Base-by-base conservation (phyloP, 2,113 vertebrate species). In the Microtus oregoni region DNA sequence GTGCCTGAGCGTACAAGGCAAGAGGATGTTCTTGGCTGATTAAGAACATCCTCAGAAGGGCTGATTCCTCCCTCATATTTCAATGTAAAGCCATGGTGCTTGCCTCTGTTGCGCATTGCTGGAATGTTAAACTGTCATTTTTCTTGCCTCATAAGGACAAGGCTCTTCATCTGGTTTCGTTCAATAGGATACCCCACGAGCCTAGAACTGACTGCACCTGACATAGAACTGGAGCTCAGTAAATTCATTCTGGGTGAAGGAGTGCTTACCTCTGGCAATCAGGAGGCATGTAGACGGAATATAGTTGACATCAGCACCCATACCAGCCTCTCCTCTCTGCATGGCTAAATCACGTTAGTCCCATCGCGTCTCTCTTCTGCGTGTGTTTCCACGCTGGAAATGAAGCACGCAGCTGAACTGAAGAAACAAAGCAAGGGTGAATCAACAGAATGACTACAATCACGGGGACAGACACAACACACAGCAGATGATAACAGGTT, bases 11-110 rank as follows among this genome's bases (percentile, higher is more conserved):
- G 19, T 24, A 35, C 12, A n/a, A 89, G 50, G 50, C 12, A 52
- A 52, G 3, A 52, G 50, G 50, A 52, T 52, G 50, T 52, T 52
- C 12, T 52, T 52, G 50, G 63, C 0, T 0, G 1, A 0, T 6
- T 35, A n/a, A 19, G 20, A 52, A 35, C 1, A 11, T 24, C 30
- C 73, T 78, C 3, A 0, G 20, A 50, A 47, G 44, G 41, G 30
- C 52, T 30, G 10, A 38, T 17, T 19, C 30, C 26, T 47, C 44
- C 35, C 55, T 41, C 6, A 1, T 5, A 32, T n/a, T 61, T 11
- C 0, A 0, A 22, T 30, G 26, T 8, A 5, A 52, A 63, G 58
- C 41, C 7, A 7, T 10, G 1, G 0, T 35, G n/a, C 79, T 28
- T 22, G 73, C 52, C 30, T 77, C 38, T 73, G 19, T 41, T 32